Evolutionary conservation across 2,888 invertebrate species (phyloP).

Genomic region (Watsonalla cultraria): DNA sequence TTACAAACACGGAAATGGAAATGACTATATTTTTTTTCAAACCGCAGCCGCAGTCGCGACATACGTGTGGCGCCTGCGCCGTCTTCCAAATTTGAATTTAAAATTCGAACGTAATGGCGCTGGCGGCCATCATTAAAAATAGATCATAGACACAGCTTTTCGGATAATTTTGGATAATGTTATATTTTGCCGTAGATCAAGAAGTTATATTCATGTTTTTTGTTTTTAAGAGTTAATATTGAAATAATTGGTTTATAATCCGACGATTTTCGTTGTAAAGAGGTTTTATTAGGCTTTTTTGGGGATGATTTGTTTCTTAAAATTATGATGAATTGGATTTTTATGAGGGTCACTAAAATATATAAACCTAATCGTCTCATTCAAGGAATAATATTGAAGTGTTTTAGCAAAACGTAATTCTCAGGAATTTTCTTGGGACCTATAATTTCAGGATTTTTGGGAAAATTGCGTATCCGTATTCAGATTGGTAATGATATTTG

Average conservation of each 20-base stretch:
- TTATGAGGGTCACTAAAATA: too few relatives aligned
- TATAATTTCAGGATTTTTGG: too few relatives aligned
- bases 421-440: too few relatives aligned
- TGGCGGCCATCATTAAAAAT: conserved; percentile 67
- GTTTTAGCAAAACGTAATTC: too few relatives aligned
- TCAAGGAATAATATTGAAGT: too few relatives aligned
- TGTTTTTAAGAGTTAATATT: neutral
- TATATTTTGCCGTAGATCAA: conserved; percentile 13
- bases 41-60: conserved; percentile 48
- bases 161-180: conserved; percentile 46
- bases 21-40: conserved; percentile 38
- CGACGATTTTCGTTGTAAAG: neutral
- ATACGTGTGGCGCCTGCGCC: conserved; percentile 53
- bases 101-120: conserved; percentile 59
- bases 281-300: too few relatives aligned
- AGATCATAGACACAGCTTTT: conserved; percentile 55
- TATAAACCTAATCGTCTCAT: too few relatives aligned
- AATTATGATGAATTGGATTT: too few relatives aligned
- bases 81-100: conserved; percentile 55
- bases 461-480: too few relatives aligned
- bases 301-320: too few relatives aligned
- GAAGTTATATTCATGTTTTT: neutral
- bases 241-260: conserved; percentile 1
- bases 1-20: conserved; percentile 36
- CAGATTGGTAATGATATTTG: too few relatives aligned